Evolutionary conservation across 2,797 vertebrate species (phyloP).

Genomic region (Amblyraja radiata): DNA sequence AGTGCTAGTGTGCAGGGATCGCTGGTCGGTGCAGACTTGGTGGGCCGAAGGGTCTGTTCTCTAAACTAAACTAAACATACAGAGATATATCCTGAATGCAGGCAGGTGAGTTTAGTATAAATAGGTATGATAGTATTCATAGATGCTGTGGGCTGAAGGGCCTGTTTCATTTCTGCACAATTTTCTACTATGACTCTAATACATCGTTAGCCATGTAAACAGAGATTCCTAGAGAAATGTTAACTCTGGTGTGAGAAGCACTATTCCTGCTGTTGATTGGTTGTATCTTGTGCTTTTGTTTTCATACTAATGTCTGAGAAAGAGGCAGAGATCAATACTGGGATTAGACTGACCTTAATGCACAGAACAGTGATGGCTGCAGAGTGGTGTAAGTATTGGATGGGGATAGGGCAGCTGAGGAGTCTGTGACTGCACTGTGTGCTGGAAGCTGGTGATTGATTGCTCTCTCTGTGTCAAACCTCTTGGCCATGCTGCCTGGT

Average conservation of each 20-base stretch:
- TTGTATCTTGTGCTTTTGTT: not conserved
- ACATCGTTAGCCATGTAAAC: no score
- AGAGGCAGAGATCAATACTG: not conserved
- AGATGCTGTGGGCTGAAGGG: no score
- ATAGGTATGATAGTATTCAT: no score
- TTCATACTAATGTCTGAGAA: not conserved
- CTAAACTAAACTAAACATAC: no score
- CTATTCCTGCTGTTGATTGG: not conserved
- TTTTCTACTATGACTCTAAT: no score
- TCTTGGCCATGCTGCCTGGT: slow-evolving; percentile 66
- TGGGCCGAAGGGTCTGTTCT: no score
- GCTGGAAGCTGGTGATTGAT: slow-evolving; percentile 68
- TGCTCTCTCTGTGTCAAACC: slow-evolving; percentile 67
- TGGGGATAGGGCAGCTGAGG: not conserved
- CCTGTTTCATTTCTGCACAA: no score
- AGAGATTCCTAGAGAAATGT: not conserved
- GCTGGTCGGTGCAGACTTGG: no score
- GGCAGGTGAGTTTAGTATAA: no score
- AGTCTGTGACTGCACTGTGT: slow-evolving; percentile 60
- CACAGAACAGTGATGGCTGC: not conserved
- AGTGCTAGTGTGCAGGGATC: no score
- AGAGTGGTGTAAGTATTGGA: not conserved
- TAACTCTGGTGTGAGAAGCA: not conserved
- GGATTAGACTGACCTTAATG: not conserved
- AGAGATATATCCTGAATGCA: no score